Base-by-base conservation (phyloP, 2,113 vertebrate species). In the Hiodon tergisus region DNA sequence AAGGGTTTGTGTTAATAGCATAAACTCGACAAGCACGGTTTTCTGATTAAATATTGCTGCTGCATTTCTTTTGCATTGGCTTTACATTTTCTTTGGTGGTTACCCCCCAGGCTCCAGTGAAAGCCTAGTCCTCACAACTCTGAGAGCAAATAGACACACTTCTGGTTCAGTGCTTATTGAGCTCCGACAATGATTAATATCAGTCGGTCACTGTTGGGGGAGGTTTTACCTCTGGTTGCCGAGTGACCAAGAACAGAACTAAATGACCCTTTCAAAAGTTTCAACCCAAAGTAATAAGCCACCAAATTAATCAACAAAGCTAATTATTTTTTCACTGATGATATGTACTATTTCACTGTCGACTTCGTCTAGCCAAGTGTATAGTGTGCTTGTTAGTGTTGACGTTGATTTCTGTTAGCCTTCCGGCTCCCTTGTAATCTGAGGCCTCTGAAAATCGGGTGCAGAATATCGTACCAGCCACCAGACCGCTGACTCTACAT, bases 171-270 rank as follows among this genome's bases (percentile, higher is more conserved):
- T 50, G 57, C 9, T 66, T 50, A 51, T 57, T 71, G 46, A 72
- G 47, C 69, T n/a, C 55, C 55, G 70, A 77, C 76, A 62, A 57
- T 78, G 76, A 78, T 62, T 31, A 78, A 73, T 73, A 52, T n/a
- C 54, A 50, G 2, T 61, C n/a, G 61, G 48, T 57, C 65, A 7
- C 51, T 57, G 6, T 57, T 6, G 5, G 46, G n/a, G 14, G 54
- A 50, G 67, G 47, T 47, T 50, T 50, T 51, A 68, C 48, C 31
- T 31, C 31, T 53, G 55, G 52, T 74, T 14, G 55, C 52, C 7
- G 6, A 62, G 71, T 62, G 72, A 74, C n/a, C 10, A 14, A 74
- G 31, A 67, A 58, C 65, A 74, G 73, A 31, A 51, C 63, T 67
- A 14, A 11, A 57, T 74, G 6, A 46, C 62, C n/a, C 13, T 5